Percentiles rank a stretch among this genome's conserved stretches.
These are phyloP conservation scores for Drosophila bocki DNA, from an alignment of 1,140 invertebrate species.

Conservation along the genomic window DNA sequence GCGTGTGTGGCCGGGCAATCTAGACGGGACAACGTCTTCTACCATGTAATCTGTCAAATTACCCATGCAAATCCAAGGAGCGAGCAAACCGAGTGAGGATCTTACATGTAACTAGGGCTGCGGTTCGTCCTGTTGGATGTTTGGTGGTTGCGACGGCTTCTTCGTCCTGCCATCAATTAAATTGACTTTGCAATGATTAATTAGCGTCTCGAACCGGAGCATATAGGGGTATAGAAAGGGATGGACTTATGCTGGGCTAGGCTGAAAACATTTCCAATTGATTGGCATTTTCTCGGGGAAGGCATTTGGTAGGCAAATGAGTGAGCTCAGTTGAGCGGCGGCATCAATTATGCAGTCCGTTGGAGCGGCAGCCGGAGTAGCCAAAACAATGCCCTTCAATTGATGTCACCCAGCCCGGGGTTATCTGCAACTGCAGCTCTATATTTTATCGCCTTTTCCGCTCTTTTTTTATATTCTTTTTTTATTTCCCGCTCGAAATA, in stretches of 20 bases:
- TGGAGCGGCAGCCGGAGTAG: neutral
- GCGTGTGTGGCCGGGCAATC: constrained; percentile 19
- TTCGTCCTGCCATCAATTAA: constrained; percentile 69
- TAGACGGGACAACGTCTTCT: constrained; percentile 28
- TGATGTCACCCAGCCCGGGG: constrained; percentile 35
- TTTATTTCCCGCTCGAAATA: constrained; percentile 19
- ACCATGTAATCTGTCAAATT: constrained; percentile 80
- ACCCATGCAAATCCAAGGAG: constrained; percentile 76
- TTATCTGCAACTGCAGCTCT: constrained; percentile 41
- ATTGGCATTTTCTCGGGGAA: constrained; percentile 52
- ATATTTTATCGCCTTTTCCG: constrained; percentile 26
- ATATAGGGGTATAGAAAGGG: neutral
- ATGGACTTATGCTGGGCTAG: constrained; percentile 15
- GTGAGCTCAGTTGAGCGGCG: constrained; percentile 12
- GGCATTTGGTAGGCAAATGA: constrained; percentile 63
- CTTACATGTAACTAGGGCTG: constrained; percentile 68
- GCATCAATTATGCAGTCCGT: constrained; percentile 71
- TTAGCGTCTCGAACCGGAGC: constrained; percentile 66
- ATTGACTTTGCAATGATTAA: constrained; percentile 81
- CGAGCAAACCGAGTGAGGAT: constrained; percentile 14
- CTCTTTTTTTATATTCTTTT: neutral
- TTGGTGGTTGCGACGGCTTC: constrained; percentile 41
- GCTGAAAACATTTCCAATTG: constrained; percentile 75
- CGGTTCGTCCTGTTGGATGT: constrained; percentile 53
- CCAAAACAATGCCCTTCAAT: constrained; percentile 51